phyloP scores from a whole-genome alignment of 2,888 invertebrate species.

The Andricus quercusramuli region DNA sequence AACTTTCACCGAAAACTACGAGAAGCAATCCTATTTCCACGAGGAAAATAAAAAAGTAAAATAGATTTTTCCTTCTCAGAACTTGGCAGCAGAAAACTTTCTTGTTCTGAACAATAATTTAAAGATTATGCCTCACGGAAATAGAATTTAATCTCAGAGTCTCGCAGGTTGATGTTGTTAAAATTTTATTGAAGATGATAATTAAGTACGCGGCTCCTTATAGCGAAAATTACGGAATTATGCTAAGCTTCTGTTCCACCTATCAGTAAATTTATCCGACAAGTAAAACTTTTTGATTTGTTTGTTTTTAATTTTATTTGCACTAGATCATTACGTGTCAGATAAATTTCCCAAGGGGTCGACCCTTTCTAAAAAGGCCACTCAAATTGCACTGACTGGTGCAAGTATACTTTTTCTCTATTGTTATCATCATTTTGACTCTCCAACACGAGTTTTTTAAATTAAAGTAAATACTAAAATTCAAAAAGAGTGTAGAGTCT shows the following conservation, averaged over 20 bases:
- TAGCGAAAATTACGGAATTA: conserved; percentile 21
- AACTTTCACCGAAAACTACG: not conserved
- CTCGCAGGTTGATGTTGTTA: not conserved
- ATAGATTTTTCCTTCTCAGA: not conserved
- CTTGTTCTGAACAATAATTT: not conserved
- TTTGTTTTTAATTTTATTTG: conserved; percentile 19
- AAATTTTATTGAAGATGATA: not conserved
- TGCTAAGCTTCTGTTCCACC: not conserved
- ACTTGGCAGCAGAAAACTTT: not conserved
- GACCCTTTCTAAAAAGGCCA: conserved; percentile 16
- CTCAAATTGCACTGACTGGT: conserved; percentile 27
- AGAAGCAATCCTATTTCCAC: not conserved
- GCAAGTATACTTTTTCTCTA: not conserved
- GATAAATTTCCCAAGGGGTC: conserved; percentile 14
- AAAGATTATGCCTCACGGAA: not conserved
- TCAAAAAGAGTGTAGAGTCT: not conserved
- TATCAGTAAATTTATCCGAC: conserved; percentile 1
- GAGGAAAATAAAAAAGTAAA: not conserved
- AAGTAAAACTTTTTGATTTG: conserved; percentile 34
- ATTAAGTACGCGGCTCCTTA: conserved; percentile 9
- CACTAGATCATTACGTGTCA: not conserved
- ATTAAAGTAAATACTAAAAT: not conserved
- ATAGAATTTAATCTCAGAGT: not conserved
- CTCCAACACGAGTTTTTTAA: too few species aligned
- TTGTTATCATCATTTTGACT: not conserved